phyloP scores from a whole-genome alignment of 2,797 vertebrate species.

The Amphiprion clarkii region DNA sequence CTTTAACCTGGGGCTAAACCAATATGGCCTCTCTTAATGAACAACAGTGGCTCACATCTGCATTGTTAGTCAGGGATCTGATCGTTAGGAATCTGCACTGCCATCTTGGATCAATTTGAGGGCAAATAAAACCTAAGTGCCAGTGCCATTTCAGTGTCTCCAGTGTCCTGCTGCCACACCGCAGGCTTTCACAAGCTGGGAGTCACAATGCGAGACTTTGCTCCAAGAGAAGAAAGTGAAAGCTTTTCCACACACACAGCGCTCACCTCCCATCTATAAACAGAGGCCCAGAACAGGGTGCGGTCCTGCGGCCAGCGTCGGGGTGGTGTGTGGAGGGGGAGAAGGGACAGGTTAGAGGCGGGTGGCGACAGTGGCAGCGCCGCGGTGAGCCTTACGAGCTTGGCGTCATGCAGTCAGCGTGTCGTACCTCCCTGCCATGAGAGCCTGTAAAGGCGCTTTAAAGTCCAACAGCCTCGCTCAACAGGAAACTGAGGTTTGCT shows the following conservation, averaged over 20 bases:
- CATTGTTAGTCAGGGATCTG: conserved; percentile 66
- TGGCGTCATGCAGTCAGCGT: conserved; percentile 63
- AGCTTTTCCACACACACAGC: conserved; percentile 33
- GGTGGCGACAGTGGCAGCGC: conserved; percentile 73
- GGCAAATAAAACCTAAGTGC: conserved; percentile 71
- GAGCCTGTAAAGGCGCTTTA: conserved; percentile 61
- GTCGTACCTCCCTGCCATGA: conserved; percentile 58
- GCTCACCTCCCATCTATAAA: conserved; percentile 73
- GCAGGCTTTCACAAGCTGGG: conserved; percentile 75
- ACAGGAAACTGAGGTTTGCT: conserved; percentile 74
- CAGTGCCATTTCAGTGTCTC: conserved; percentile 67
- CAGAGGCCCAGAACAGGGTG: conserved; percentile 61
- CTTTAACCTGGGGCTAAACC: conserved; percentile 78
- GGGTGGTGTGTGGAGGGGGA: conserved; percentile 22
- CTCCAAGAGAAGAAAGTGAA: conserved; percentile 46
- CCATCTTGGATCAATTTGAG: conserved; percentile 82
- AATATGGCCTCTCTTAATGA: conserved; percentile 77
- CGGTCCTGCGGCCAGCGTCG: conserved; percentile 59
- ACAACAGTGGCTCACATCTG: conserved; percentile 76
- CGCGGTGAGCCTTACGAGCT: conserved; percentile 74
- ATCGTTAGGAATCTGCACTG: conserved; percentile 61
- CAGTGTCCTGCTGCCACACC: conserved; percentile 63
- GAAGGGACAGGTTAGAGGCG: conserved; percentile 70
- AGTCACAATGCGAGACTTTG: conserved; percentile 57
- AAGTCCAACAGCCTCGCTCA: conserved; percentile 49